Evolutionary conservation across 2,888 invertebrate genomes (phyloP), one percentile per base, ranked within the genome.

Genomic region (Ariolimax columbianus): DNA sequence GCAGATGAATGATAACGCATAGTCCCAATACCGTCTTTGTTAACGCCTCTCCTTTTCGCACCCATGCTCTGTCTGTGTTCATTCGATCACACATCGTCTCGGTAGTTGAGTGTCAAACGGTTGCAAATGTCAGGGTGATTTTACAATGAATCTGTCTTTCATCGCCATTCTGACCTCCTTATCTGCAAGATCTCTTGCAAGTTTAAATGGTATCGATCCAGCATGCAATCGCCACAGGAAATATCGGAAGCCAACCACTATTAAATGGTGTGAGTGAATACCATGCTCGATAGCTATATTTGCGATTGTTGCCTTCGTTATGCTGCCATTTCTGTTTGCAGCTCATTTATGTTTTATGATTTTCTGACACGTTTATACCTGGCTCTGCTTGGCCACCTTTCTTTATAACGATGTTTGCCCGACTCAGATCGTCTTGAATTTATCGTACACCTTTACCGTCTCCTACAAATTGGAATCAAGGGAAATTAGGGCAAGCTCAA

Each of bases 311-410:
- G 23, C 19, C 14, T 47, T 68, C 17, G 43, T 43, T 30, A 47
- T 68, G 33, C 38, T 23, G 19, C 79, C 23, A 17, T 47, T 33
- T 14, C 23, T 33, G 68, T 66, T 47, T 63, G 47, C 66, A 79
- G 79, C 79, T 79, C 43, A 79, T 43, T 33, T 79, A 79, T 68
- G 11, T 38, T 79, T 43, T 30, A 79, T 19, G 68, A 66, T 30
- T 19, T 63, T 66, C 40, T 66, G 79, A 33, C 66, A 79, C 79
- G 66, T 79, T 79, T 79, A 79, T 68, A 40, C 43, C 43, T 33
- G 0, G 75, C 9, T 36, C 36, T 79, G 43, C 68, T 66, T 68
- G 17, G 47, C 30, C 26, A 36, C 1, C 43, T 73, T 6, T 36
- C 17, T n/a, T 43, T 14, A 75, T 19, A 51, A 51, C 1, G 36